These are phyloP conservation scores for Dipodomys stephensi DNA, from an alignment of 2,113 vertebrate species.

Conservation along the genomic window DNA sequence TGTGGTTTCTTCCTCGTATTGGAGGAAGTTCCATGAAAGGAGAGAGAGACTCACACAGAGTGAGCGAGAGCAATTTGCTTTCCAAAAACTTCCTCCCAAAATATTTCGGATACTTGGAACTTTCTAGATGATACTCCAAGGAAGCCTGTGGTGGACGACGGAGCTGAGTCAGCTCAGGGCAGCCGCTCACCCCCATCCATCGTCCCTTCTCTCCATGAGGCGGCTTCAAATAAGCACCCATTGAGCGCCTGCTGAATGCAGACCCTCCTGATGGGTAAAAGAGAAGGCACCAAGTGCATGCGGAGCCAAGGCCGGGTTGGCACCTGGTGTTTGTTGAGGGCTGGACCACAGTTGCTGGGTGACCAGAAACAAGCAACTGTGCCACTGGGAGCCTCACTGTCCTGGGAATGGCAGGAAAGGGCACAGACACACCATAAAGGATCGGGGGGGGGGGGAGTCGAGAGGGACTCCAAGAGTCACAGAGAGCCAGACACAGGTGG, in stretches of 20 bases:
- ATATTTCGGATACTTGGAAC: constrained; percentile 49
- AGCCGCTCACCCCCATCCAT: background rate
- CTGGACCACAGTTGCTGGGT: too few species aligned
- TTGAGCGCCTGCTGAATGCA: background rate
- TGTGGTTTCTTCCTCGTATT: constrained; percentile 78
- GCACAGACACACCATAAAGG: too few species aligned
- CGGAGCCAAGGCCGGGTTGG: too few species aligned
- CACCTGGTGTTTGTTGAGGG: too few species aligned
- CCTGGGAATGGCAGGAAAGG: too few species aligned
- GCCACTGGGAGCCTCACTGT: too few species aligned
- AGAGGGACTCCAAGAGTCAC: background rate
- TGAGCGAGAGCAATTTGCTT: constrained; percentile 34
- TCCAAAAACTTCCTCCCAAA: constrained; percentile 52
- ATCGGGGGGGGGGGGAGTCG: background rate
- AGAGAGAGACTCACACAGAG: background rate
- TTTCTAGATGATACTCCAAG: fast-evolving
- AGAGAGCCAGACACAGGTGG: too few species aligned
- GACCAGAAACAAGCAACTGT: too few species aligned
- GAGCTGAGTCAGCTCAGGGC: background rate
- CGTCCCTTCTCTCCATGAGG: background rate
- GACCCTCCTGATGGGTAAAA: background rate
- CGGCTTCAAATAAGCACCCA: background rate
- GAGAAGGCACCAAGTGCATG: background rate
- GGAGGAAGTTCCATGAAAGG: constrained; percentile 61
- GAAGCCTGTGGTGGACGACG: too few species aligned